Percentiles rank a stretch among this genome's conserved stretches.
phyloP scores from a whole-genome alignment of 92 coral and sea anemone species.

The Palythoa grandiflora region DNA sequence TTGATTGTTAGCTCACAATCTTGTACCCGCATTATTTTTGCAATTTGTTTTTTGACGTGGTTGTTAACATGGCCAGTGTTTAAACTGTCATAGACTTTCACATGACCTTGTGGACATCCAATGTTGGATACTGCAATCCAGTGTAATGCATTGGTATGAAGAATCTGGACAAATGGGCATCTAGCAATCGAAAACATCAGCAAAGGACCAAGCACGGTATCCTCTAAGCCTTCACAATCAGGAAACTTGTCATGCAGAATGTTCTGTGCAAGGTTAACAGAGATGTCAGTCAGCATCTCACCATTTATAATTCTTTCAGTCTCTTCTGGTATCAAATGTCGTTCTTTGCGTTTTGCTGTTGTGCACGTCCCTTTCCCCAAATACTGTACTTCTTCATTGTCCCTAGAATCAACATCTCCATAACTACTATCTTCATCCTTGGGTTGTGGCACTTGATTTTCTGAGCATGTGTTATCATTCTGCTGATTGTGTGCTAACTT shows the following conservation, averaged over 20 bases:
- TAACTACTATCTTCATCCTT: no score
- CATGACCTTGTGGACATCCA: not conserved
- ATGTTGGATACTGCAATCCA: constrained; percentile 60
- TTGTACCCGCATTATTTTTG: not conserved
- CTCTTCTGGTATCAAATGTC: no score
- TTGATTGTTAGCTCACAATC: not conserved
- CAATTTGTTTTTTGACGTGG: not conserved
- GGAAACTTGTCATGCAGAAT: no score
- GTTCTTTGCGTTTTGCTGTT: no score
- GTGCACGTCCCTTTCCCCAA: no score
- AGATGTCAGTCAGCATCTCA: no score
- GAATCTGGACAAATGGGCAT: constrained; percentile 54
- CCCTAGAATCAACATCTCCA: no score
- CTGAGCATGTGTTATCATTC: constrained; percentile 1
- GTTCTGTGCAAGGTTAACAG: no score
- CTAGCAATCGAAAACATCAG: constrained; percentile 37
- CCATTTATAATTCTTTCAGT: no score
- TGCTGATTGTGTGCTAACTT: constrained; percentile 1
- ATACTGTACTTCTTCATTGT: no score
- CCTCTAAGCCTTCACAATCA: constrained; percentile 35
- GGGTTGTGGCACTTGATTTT: not conserved
- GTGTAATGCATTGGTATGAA: constrained; percentile 58
- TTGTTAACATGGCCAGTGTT: not conserved
- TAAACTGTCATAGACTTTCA: not conserved
- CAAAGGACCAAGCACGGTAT: constrained; percentile 61